Base-by-base conservation (phyloP, 2,113 vertebrate species). In the Chloebia gouldiae region DNA sequence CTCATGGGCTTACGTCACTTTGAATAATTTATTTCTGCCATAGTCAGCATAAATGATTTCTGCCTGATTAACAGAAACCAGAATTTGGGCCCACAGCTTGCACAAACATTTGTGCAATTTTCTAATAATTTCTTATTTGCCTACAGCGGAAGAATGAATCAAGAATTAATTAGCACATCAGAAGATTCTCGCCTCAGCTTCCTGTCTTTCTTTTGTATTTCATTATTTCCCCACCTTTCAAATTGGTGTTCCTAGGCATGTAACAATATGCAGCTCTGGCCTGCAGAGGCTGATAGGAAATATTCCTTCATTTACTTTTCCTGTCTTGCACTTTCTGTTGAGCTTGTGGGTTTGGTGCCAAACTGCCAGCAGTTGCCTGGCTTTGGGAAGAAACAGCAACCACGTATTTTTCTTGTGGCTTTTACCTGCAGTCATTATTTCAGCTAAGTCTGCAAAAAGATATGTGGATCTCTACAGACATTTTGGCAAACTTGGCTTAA, bases 161-260 rank as follows among this genome's bases (percentile, higher is more conserved):
- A 90, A 88, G 84, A 96, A 95, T 91, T 96, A 95, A 96, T 96
- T 97, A 94, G 79, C 49, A 88, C 87, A 96, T 88, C 68, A 86
- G 64, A 89, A 94, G 88, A 93, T 93, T 96, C 93, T 93, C 95
- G 93, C 95, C 76, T 85, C 76, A 60, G 94, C 90, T 96, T 96
- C 94, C 93, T 93, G 88, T 69, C 87, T 84, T 88, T 95, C 95
- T 88, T 96, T 93, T 81, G 71, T 88, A 33, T 90, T 94, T 86
- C 30, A 4, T 90, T 92, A 81, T 90, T 94, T 90, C 59, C 82
- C 10, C 4, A 7, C 81, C 68, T 88, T 93, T 87, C 68, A 83
- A 93, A 73, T 8, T 88, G 79, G 8, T 93, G 56, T 95, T 94
- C 7, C 56, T 86, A 83, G 75, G 64, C 90, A 86, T 68, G 79